phyloP scores from a whole-genome alignment of 2,888 invertebrate species.

The Cordylochernes scorpioides region DNA sequence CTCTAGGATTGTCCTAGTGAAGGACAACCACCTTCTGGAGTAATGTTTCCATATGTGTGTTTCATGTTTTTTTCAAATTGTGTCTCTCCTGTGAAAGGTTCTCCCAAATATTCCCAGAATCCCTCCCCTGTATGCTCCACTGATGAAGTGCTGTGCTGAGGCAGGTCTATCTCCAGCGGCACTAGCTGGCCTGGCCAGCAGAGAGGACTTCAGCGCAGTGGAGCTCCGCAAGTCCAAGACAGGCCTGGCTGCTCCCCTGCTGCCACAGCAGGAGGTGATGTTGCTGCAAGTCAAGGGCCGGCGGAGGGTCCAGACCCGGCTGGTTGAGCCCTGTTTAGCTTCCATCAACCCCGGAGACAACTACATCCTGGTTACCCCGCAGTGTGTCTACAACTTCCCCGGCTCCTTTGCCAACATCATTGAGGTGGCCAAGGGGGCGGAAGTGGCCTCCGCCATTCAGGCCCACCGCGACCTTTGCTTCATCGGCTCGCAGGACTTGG shows the following conservation, averaged over 20 bases:
- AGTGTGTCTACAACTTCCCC: constrained; percentile 34
- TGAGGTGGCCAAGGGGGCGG: constrained; percentile 54
- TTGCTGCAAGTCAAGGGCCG: constrained; percentile 30
- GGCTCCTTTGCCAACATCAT: constrained; percentile 78
- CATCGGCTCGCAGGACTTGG: constrained; percentile 32
- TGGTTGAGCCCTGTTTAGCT: constrained; percentile 46
- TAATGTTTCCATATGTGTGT: no score
- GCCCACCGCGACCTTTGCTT: constrained; percentile 67
- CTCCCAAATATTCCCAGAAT: no score
- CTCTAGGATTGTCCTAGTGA: no score
- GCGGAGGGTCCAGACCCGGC: constrained; percentile 56
- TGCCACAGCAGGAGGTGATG: constrained; percentile 47
- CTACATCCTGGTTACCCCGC: constrained; percentile 50
- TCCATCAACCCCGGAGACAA: constrained; percentile 73
- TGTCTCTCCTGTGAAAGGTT: no score
- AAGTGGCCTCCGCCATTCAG: constrained; percentile 51
- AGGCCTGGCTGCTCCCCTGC: constrained; percentile 24
- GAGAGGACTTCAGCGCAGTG: constrained; percentile 63
- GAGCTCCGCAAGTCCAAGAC: constrained; percentile 40
- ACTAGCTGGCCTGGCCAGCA: constrained; percentile 62
- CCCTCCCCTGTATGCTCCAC: no score
- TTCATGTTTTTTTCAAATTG: no score
- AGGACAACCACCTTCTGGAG: no score
- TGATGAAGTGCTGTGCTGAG: no score
- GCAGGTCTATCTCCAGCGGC: constrained; percentile 54